phyloP scores from a whole-genome alignment of 2,888 invertebrate genomes.

The Himalopsyche tibetana region DNA sequence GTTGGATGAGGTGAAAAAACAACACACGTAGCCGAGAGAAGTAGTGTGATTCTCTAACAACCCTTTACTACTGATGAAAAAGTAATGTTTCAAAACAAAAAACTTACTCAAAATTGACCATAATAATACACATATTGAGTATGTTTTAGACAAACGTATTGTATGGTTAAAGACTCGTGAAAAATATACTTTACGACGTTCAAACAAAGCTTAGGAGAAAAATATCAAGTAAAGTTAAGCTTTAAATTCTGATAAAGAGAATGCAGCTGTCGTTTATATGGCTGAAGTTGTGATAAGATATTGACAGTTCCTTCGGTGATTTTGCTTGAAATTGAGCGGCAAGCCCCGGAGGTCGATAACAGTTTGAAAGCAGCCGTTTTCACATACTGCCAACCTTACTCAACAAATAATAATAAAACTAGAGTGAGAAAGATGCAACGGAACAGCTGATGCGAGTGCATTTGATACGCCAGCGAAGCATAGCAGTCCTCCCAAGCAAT shows the following conservation, averaged over 20 bases:
- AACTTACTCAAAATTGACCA: too few species aligned
- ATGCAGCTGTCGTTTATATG: not conserved
- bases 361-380: not conserved
- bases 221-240: not conserved
- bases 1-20: too few species aligned
- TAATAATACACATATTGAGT: too few species aligned
- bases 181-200: not conserved
- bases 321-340: slow-evolving; percentile 13
- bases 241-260: not conserved
- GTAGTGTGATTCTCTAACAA: not conserved
- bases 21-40: not conserved
- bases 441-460: slow-evolving; percentile 30
- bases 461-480: not conserved
- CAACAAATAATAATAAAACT: slow-evolving; percentile 2
- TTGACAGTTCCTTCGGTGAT: slow-evolving; percentile 11
- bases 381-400: slow-evolving; percentile 4
- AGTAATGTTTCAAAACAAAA: too few species aligned
- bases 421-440: not conserved
- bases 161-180: not conserved
- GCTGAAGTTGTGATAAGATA: slow-evolving; percentile 8
- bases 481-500: not conserved
- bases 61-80: not conserved
- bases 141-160: too few species aligned
- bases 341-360: slow-evolving; percentile 20
- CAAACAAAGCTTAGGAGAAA: not conserved